phyloP scores from a whole-genome alignment of 2,888 invertebrate genomes.

The Taenaris catops region DNA sequence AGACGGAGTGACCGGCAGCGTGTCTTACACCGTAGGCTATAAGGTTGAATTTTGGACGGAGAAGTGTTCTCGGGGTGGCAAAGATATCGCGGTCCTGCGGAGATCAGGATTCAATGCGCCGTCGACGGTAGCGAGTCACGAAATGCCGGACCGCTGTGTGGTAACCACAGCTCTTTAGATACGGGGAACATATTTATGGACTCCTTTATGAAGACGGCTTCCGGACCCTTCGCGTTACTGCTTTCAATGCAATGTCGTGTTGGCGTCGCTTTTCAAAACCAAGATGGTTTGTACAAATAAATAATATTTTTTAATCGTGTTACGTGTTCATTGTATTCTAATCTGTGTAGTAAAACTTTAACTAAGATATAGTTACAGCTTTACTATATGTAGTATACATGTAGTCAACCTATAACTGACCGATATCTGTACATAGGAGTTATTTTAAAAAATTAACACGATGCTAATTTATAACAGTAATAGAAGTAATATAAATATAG shows the following conservation, averaged over 20 bases:
- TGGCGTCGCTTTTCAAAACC: too few species aligned
- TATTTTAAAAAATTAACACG: too few species aligned
- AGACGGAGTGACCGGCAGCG: background rate
- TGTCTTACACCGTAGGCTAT: background rate
- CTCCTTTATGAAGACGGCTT: conserved; percentile 18
- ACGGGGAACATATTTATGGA: conserved; percentile 21
- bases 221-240: conserved; percentile 14
- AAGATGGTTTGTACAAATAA: too few species aligned
- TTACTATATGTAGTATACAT: too few species aligned
- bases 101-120: conserved; percentile 58
- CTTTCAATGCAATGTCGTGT: conserved; percentile 10
- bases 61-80: conserved; percentile 11
- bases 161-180: conserved; percentile 27
- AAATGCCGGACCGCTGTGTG: conserved; percentile 39
- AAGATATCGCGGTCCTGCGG: conserved; percentile 32
- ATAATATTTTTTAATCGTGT: too few species aligned
- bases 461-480: too few species aligned
- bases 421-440: too few species aligned
- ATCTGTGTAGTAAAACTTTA: too few species aligned
- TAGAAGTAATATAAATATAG: too few species aligned
- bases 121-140: conserved; percentile 57
- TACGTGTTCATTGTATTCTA: too few species aligned
- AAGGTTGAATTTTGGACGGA: conserved; percentile 15
- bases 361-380: too few species aligned
- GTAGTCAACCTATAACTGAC: too few species aligned